Evolutionary conservation across 2,797 vertebrate genomes (phyloP), one percentile per base, ranked within the genome.

Genomic region (Paratrypauchen microcephalus): DNA sequence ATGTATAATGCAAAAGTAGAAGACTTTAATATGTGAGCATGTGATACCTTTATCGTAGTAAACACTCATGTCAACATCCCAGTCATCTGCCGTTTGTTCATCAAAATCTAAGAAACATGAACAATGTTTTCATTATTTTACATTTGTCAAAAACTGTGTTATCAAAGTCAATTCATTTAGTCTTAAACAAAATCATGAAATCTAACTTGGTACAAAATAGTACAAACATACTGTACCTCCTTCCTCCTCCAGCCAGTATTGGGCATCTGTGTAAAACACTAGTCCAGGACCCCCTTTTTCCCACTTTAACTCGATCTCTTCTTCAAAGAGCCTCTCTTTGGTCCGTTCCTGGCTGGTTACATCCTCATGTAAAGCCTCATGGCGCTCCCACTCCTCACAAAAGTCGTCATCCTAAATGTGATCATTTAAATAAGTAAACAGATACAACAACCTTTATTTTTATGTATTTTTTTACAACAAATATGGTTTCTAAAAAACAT

Each of bases 11-110:
- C n/a, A 54, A 21, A 66, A 57, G 30, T 56, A 1, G 1, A 65
- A 3, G 6, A 12, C 58, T 1, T 23, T 23, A 47, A 63, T 5
- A 23, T 6, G 0, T 2, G 50, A 19, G 47, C 32, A 1, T 48
- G 26, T 26, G 32, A 72, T 95, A 97, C 97, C 96, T 97, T 87
- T 92, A 74, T 98, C 95, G 4, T 99, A 99, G 91, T 99, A 99
- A 77, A 96, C 87, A 23, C 96, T 97, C 97, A 98, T 97, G 87
- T 99, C 98, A 72, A 99, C 96, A 1, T 99, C 98, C 98, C 97
- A 99, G 89, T 99, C 97, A 0, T 99, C 97, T 0, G 96, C 89
- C 0, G 97, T 99, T 88, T 98, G 94, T 84, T 99, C 97, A 30
- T 99, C 97, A 71, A 99, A 99, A 91, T 99, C 98, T 99, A 21